Evolutionary conservation across 2,888 invertebrate species (phyloP).

Genomic region (Hirudinaria manillensis): DNA sequence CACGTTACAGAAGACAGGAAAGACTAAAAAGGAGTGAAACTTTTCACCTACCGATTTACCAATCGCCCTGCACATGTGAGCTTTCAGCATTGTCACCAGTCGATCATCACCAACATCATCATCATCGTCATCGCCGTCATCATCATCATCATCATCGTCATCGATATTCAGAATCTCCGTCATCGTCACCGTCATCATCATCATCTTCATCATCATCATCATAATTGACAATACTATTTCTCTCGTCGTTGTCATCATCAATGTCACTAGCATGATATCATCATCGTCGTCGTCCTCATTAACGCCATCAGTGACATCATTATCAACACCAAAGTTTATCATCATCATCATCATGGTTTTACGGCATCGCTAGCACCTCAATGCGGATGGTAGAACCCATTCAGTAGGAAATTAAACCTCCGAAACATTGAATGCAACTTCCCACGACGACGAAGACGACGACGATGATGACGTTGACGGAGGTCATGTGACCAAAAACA

Average conservation of each 20-base stretch:
- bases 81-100: slow-evolving; percentile 7
- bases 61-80: too few relatives aligned
- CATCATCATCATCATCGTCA: slow-evolving; percentile 8
- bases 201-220: neutral
- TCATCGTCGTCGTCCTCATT: too few relatives aligned
- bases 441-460: slow-evolving; percentile 1
- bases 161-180: slow-evolving; percentile 9
- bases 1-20: too few relatives aligned
- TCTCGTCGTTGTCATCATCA: neutral
- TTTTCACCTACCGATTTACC: too few relatives aligned
- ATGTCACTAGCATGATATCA: too few relatives aligned
- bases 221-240: neutral
- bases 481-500: neutral
- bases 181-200: neutral
- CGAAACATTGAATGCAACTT: too few relatives aligned
- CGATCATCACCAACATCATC: neutral
- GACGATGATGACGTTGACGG: slow-evolving; percentile 2
- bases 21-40: too few relatives aligned
- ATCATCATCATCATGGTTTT: neutral
- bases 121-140: slow-evolving; percentile 11
- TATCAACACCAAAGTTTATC: neutral
- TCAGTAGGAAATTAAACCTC: too few relatives aligned
- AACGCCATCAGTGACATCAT: neutral
- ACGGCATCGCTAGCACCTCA: too few relatives aligned
- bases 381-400: too few relatives aligned